Evolutionary conservation across 2,113 vertebrate genomes (phyloP), one percentile per base, ranked within the genome.

Genomic region (Nycticebus coucang): DNA sequence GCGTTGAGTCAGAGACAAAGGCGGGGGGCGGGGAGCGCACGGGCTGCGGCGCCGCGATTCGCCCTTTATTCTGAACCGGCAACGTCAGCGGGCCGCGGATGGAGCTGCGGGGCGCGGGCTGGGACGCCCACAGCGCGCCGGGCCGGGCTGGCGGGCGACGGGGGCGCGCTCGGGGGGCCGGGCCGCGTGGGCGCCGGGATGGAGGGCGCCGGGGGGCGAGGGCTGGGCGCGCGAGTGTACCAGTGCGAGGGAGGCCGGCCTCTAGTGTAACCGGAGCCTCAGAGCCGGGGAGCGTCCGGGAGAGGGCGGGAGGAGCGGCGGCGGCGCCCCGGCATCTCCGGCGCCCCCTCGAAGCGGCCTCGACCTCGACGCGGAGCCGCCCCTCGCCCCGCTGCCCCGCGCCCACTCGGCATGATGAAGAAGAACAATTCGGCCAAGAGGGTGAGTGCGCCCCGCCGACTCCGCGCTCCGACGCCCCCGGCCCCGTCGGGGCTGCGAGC

Each of bases 401-500:
- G 53, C 87, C n/a, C 69, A 62, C 81, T 88, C 89, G 98, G 98
- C 87, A 98, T 24, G 96, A 99, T 99, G 99, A 99, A 99, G 99
- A 99, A 99, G 93, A 99, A 98, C 98, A 98, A 98, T 98, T 98
- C 98, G 84, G 96, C 98, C 21, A 99, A 99, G 97, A 97, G 99
- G 99, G 99, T 99, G 98, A 98, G 98, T 98, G 59, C 22, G 87
- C 59, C 35, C 22, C 0, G 53, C 85, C 13, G 71, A 74, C 95
- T 69, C 15, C 2, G 57, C 6, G 87, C 72, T 28, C n/a, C 26
- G 45, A n/a, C n/a, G 50, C 41, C 86, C 93, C 79, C 28, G 21
- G 41, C 53, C 24, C 83, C 24, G 50, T 93, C 66, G 41, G 85
- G 68, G 59, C 45, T 26, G 30, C 41, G 71, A 14, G n/a, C 62